Base-by-base conservation (phyloP, 2,113 vertebrate species). In the Anser brachyrhynchus region DNA sequence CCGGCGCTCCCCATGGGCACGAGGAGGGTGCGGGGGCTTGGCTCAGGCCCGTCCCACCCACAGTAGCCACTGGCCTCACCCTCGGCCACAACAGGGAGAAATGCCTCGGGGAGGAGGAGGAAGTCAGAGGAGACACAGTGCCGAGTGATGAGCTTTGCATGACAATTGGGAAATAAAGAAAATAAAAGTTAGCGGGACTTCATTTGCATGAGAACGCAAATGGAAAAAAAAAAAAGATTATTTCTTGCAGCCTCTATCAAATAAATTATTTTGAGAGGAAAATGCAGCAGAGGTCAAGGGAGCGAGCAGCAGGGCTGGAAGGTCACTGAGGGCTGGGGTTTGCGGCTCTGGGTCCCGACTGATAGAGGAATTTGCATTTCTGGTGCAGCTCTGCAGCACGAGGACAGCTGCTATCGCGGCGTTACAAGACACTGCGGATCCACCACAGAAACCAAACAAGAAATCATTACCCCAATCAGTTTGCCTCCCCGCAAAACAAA, bases 401-500 rank as follows among this genome's bases (percentile, higher is more conserved):
- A 62, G 80, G 77, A 88, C 82, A 91, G 91, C 74, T 92, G 96
- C 93, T 95, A 93, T 97, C 96, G 49, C 12, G 9, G 92, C 51
- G 69, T 75, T 84, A 95, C 95, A 95, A 97, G 97, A 87, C 79
- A 92, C 94, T 70, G 33, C 2, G 2, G 94, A 89, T 82, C 94
- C 93, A 89, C 82, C 5, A 28, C 86, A 76, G 91, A 61, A 71
- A 89, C 46, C 2, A 86, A 85, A 89, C 95, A 95, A 37, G 81
- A 89, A 97, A 96, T 93, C 96, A 81, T 89, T 83, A 86, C 97
- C 92, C 90, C 79, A 92, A 95, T 97, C 97, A 96, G 89, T 97
- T 92, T 3, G 43, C 77, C 90, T 9, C 90, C 87, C 94, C 82
- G 89, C 96, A 92, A 87, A 96, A 76, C 95, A 92, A 94, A 82